These are phyloP conservation scores for Polydrusus cervinus DNA, from an alignment of 2,888 invertebrate species.

Conservation along the genomic window DNA sequence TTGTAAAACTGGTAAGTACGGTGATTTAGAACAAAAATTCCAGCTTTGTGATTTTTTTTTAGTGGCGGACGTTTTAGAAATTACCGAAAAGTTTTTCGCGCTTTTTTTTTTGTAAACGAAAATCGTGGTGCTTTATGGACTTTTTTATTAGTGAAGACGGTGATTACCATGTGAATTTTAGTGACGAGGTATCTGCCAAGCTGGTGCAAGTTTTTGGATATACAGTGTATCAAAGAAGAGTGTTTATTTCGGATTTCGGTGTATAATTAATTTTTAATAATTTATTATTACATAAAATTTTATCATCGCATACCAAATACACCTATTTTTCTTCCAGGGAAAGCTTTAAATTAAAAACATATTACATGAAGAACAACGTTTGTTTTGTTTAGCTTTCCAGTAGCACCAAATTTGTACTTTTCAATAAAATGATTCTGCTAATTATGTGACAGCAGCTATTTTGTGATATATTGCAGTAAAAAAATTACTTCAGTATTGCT, in stretches of 20 bases:
- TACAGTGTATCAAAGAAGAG: constrained; percentile 7
- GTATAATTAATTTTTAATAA: background rate
- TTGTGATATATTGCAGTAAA: no score
- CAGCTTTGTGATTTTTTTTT: constrained; percentile 15
- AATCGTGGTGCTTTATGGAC: constrained; percentile 19
- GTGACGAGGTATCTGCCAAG: background rate
- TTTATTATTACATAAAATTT: no score
- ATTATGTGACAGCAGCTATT: no score
- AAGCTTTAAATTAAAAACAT: no score
- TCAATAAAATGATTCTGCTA: no score
- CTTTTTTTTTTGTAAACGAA: background rate
- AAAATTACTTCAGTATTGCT: no score
- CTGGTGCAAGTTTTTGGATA: background rate
- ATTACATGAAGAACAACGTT: no score
- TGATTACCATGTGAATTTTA: background rate
- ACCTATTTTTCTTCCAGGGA: no score
- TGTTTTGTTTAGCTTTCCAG: no score
- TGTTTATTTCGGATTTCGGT: background rate
- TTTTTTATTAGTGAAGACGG: constrained; percentile 20
- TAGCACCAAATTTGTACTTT: no score
- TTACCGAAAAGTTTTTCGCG: constrained; percentile 25
- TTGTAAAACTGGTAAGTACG: constrained; percentile 71
- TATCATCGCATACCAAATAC: no score
- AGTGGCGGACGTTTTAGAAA: constrained; percentile 7
- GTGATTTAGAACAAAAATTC: constrained; percentile 36